These are phyloP conservation scores for Monodelphis domestica DNA, from an alignment of 2,797 vertebrate species.

Conservation along the genomic window DNA sequence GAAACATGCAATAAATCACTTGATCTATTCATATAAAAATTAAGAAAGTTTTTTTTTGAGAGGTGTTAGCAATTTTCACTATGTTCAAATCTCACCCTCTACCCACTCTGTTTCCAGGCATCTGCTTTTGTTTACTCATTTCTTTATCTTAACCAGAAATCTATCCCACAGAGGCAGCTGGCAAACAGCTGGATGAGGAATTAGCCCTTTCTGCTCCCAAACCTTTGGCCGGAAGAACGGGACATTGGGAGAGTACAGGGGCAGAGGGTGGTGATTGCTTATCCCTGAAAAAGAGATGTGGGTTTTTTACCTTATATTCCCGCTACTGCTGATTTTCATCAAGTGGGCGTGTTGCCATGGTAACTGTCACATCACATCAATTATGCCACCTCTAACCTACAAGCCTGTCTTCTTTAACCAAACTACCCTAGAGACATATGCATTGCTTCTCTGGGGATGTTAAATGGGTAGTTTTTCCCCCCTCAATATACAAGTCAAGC, in stretches of 20 bases:
- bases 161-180: constrained; percentile 27
- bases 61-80: not conserved
- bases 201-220: constrained; percentile 32
- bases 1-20: not conserved
- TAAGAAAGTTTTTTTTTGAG: not conserved
- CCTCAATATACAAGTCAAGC: accelerated
- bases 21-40: not conserved
- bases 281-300: constrained; percentile 75
- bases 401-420: constrained; percentile 74
- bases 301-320: constrained; percentile 82
- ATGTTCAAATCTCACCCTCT: not conserved
- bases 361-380: constrained; percentile 85
- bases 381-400: constrained; percentile 83
- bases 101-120: not conserved
- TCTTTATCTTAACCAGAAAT: constrained; percentile 52
- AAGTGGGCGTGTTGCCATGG: constrained; percentile 87
- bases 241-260: constrained; percentile 53
- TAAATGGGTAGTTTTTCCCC: not conserved
- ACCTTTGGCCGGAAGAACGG: constrained; percentile 29
- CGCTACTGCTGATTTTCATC: constrained; percentile 82
- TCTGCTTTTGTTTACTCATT: constrained; percentile 32
- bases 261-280: constrained; percentile 72
- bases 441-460: not conserved
- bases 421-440: not conserved
- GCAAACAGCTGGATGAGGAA: not conserved